Base-by-base conservation (phyloP, 2,888 invertebrate species). In the Choreutis nemorana region DNA sequence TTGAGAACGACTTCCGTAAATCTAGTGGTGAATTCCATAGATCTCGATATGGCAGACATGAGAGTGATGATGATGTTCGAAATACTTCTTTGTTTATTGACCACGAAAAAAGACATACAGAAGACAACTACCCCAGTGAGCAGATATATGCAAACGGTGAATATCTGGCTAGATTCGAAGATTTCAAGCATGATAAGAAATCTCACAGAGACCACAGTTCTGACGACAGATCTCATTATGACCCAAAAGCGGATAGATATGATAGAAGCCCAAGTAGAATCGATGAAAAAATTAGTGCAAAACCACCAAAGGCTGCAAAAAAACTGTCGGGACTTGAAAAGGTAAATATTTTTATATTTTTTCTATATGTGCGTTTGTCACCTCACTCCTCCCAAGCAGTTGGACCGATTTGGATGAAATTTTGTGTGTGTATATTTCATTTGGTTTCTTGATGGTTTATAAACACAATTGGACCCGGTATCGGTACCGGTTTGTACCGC, bases 1-100 rank as follows among this genome's bases (percentile, higher is more conserved):
- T 90, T 38, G 90, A 90, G 50, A 90, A 90, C 42, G 90, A 91
- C 57, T 88, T 88, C 46, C 82, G 89, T 29, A 83, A 89, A 37
- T 87, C 88, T 1, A 83, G 79, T 42, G 81, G 81, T 10, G 84
- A 84, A 33, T 56, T 83, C 10, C 61, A 71, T 31, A 58, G 57
- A 32, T 42, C 43, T 14, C 58, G 59, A 34, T 50, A 58, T 26
- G 54, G 57, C 33, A 66, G 63, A 42, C 79, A 82, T 37, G 86
- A 85, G 37, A 86, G 85, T 39, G 86, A 86, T 39, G 90, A 90
- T 39, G 89, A 90, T 44, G 86, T 87, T 2, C 41, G 84, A 79
- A 58, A 85, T 75, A 42, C 86, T 35, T 87, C 87, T 28, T 60
- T 86, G 35, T 84, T 90, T 43, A 81, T 90, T 35, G 87, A 85